phyloP scores from a whole-genome alignment of 2,888 invertebrate species.

The Shargacucullia verbasci region DNA sequence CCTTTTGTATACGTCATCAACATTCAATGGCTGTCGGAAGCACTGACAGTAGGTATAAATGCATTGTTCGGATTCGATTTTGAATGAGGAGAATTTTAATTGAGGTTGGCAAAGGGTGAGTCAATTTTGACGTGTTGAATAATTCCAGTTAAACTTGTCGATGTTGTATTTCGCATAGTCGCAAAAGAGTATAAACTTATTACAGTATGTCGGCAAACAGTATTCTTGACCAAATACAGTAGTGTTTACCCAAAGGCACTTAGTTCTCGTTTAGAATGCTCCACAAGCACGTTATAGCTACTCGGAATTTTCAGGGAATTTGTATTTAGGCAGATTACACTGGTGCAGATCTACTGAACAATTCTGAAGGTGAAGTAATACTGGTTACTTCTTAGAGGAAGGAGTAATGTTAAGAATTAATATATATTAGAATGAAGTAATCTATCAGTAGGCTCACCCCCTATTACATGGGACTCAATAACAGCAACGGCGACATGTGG shows the following conservation, averaged over 20 bases:
- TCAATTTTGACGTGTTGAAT: no score
- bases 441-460: no score
- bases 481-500: no score
- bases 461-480: no score
- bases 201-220: no score
- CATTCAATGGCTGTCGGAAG: slow-evolving; percentile 48
- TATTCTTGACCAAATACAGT: not conserved
- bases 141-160: no score
- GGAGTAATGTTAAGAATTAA: no score
- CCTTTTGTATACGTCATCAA: slow-evolving; percentile 49
- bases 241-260: not conserved
- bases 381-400: no score
- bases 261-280: not conserved
- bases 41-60: slow-evolving; percentile 29
- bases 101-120: slow-evolving; percentile 1
- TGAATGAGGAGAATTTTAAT: slow-evolving; percentile 22
- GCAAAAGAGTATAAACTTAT: no score
- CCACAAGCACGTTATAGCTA: slow-evolving; percentile 4
- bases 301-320: slow-evolving; percentile 4
- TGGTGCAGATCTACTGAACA: not conserved
- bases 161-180: no score
- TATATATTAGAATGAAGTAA: no score
- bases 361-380: no score
- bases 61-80: slow-evolving; percentile 19
- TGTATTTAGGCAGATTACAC: slow-evolving; percentile 3